A percentile compares a stretch with the other conserved stretches of the same genome.
phyloP scores from a whole-genome alignment of 23 tunicate species.

The Botrylloides violaceus region DNA sequence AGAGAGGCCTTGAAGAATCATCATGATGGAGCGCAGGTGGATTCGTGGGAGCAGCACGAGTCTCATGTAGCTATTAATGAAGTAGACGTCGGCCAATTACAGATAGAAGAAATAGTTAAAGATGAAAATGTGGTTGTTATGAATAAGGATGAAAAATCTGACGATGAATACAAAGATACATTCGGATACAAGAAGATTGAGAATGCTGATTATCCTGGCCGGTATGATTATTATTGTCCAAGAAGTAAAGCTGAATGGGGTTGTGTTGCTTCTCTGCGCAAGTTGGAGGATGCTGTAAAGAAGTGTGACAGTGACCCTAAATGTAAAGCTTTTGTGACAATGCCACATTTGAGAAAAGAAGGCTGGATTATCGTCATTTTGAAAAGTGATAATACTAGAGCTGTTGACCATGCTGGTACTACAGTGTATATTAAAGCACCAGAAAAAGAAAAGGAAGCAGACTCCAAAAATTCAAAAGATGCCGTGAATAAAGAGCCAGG shows the following conservation, averaged over 20 bases:
- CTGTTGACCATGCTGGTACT: slow-evolving; percentile 83
- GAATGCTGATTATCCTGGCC: slow-evolving; percentile 80
- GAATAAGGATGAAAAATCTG: neutral
- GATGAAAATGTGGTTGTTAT: slow-evolving; percentile 1
- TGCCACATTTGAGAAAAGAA: slow-evolving; percentile 87
- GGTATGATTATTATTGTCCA: slow-evolving; percentile 73
- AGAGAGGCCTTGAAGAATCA: neutral
- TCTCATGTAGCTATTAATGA: slow-evolving; percentile 58
- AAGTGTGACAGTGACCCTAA: slow-evolving; percentile 49
- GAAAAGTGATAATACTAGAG: slow-evolving; percentile 68
- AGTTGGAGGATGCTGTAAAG: slow-evolving; percentile 53
- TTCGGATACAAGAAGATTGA: slow-evolving; percentile 66
- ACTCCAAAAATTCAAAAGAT: neutral
- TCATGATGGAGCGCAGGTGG: slow-evolving; percentile 36
- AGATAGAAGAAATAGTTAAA: neutral
- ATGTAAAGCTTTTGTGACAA: slow-evolving; percentile 74
- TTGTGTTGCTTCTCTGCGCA: slow-evolving; percentile 62
- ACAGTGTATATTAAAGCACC: slow-evolving; percentile 52
- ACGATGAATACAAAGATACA: slow-evolving; percentile 14
- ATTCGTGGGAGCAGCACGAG: slow-evolving; percentile 84
- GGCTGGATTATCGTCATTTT: slow-evolving; percentile 88
- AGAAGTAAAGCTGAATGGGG: slow-evolving; percentile 95
- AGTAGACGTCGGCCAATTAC: slow-evolving; percentile 24
- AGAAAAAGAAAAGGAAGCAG: neutral
- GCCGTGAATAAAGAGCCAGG: neutral